Conservation (phyloP, 1,140 invertebrate species). For the Panonychus citri region DNA sequence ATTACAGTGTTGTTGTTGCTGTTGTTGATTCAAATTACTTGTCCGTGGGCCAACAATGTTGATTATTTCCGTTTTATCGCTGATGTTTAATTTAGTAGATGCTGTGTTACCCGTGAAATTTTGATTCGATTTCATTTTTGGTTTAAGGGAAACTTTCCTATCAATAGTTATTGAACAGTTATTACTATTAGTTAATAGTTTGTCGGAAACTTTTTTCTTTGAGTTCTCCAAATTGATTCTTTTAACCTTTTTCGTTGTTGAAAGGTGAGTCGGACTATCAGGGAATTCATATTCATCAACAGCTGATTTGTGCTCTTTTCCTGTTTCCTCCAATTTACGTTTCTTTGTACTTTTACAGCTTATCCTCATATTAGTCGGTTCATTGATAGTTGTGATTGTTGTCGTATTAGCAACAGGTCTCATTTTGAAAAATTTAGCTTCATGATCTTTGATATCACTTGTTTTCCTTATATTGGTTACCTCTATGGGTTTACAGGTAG, state of each 20-base stretch:
- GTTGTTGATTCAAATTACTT: background rate
- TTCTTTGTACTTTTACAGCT: background rate
- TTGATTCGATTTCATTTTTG: background rate
- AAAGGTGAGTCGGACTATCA: slow-evolving; percentile 2
- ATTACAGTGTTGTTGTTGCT: background rate
- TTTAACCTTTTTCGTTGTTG: background rate
- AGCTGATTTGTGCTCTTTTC: slow-evolving; percentile 11
- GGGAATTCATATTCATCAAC: slow-evolving; percentile 7
- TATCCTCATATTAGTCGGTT: background rate
- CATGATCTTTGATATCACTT: background rate
- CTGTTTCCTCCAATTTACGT: background rate
- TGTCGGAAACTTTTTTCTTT: background rate
- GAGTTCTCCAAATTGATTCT: background rate
- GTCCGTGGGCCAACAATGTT: background rate
- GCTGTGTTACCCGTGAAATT: background rate
- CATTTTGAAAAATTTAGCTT: slow-evolving; percentile 4
- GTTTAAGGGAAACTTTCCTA: background rate
- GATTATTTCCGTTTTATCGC: background rate
- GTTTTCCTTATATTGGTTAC: background rate
- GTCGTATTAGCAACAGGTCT: slow-evolving; percentile 2
- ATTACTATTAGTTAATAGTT: background rate
- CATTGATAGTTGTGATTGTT: background rate
- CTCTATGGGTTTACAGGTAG: background rate
- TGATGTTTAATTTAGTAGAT: background rate
- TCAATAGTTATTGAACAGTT: background rate